These are phyloP conservation scores for Takifugu bimaculatus DNA, from an alignment of 2,113 vertebrate species.

Conservation along the genomic window DNA sequence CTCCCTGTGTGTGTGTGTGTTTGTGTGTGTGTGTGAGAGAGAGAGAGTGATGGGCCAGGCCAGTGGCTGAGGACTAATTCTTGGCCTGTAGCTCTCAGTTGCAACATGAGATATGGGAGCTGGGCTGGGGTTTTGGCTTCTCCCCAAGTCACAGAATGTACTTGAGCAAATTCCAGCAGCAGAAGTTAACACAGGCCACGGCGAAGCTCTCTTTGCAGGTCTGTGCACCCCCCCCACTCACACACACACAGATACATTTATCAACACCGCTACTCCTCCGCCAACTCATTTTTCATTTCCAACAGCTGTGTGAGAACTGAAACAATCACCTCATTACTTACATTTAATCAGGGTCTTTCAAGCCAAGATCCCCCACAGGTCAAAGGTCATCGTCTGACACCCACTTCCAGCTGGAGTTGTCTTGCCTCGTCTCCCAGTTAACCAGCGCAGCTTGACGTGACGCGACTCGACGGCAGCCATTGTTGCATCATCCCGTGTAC, in stretches of 20 bases:
- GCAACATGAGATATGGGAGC: conserved; percentile 67
- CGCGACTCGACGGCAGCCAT: too few species aligned
- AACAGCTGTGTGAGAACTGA: too few species aligned
- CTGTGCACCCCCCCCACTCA: conserved; percentile 24
- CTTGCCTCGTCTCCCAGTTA: too few species aligned
- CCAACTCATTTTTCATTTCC: too few species aligned
- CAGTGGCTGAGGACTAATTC: conserved; percentile 35
- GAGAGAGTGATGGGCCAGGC: neutral
- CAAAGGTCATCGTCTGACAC: too few species aligned
- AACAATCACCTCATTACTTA: too few species aligned
- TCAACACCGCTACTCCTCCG: neutral
- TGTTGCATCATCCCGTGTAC: too few species aligned
- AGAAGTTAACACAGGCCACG: conserved; percentile 62
- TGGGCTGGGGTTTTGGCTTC: conserved; percentile 62
- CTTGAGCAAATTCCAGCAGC: conserved; percentile 72
- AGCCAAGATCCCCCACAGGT: too few species aligned
- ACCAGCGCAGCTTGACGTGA: too few species aligned
- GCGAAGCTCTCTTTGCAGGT: conserved; percentile 57
- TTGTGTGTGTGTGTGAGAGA: conserved; percentile 5
- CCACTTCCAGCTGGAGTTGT: too few species aligned
- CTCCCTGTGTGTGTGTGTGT: conserved; percentile 15
- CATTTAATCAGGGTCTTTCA: too few species aligned
- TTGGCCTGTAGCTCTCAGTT: conserved; percentile 59
- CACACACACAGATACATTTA: conserved; percentile 21
- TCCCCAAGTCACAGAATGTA: conserved; percentile 78